These are phyloP conservation scores for Jaculus jaculus DNA, from an alignment of 2,113 vertebrate species.

Conservation along the genomic window DNA sequence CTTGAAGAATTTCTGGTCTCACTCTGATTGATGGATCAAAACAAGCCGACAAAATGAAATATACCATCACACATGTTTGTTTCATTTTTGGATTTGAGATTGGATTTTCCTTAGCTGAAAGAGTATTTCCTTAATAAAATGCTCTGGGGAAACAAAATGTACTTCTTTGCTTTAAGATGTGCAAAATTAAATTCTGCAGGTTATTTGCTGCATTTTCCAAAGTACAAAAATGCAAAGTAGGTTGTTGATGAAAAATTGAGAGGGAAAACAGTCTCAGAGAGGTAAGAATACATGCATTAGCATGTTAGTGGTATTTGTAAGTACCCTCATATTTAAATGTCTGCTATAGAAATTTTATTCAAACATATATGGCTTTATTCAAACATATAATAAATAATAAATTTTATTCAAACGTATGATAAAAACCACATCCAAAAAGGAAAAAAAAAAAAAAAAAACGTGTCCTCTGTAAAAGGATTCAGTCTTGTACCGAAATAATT, in stretches of 20 bases:
- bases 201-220: not conserved
- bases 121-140: slow-evolving; percentile 77
- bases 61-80: not conserved
- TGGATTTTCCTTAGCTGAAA: slow-evolving; percentile 68
- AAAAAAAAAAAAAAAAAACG: no score
- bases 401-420: not conserved
- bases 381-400: no score
- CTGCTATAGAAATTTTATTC: not conserved
- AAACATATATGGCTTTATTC: not conserved
- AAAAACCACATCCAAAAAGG: slow-evolving; percentile 18
- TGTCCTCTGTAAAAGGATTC: not conserved
- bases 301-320: not conserved
- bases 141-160: slow-evolving; percentile 50
- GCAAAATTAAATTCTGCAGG: not conserved
- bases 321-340: slow-evolving; percentile 1
- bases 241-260: not conserved
- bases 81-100: slow-evolving; percentile 63
- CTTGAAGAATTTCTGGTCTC: slow-evolving; percentile 69
- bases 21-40: slow-evolving; percentile 74
- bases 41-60: slow-evolving; percentile 76
- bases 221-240: not conserved
- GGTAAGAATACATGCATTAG: not conserved
- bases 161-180: slow-evolving; percentile 39
- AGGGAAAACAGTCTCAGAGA: not conserved
- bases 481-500: slow-evolving; percentile 65